phyloP scores from a whole-genome alignment of 2,888 invertebrate genomes.

The Drosophila suboccidentalis region DNA sequence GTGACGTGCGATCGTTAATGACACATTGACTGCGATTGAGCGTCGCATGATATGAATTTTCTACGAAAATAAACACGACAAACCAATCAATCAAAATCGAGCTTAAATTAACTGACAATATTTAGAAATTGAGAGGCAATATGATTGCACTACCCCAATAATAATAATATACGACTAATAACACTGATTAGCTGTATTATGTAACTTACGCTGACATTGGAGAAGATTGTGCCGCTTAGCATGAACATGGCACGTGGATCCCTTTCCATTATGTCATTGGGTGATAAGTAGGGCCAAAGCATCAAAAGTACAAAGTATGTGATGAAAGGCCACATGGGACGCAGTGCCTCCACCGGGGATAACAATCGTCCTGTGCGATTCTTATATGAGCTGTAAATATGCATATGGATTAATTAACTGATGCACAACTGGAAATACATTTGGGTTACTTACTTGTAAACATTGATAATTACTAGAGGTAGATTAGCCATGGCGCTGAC shows the following conservation, averaged over 20 bases:
- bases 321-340: constrained; percentile 93
- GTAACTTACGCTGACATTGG: constrained; percentile 97
- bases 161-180: not conserved
- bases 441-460: constrained; percentile 90
- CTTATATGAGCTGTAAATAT: constrained; percentile 90
- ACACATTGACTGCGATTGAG: constrained; percentile 9
- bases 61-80: constrained; percentile 5
- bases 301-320: constrained; percentile 91
- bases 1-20: constrained; percentile 19
- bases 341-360: constrained; percentile 91
- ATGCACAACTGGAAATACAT: not conserved
- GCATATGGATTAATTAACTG: not conserved
- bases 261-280: constrained; percentile 91
- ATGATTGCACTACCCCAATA: not conserved
- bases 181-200: not conserved
- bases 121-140: constrained; percentile 2
- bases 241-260: constrained; percentile 95
- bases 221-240: constrained; percentile 97
- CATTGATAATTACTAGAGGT: constrained; percentile 95
- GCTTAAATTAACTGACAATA: constrained; percentile 11
- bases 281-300: constrained; percentile 94
- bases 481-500: constrained; percentile 94
- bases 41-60: constrained; percentile 10
- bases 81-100: constrained; percentile 21
- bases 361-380: constrained; percentile 95